phyloP scores from a whole-genome alignment of 2,113 vertebrate species.

The Ctenodactylus gundi region DNA sequence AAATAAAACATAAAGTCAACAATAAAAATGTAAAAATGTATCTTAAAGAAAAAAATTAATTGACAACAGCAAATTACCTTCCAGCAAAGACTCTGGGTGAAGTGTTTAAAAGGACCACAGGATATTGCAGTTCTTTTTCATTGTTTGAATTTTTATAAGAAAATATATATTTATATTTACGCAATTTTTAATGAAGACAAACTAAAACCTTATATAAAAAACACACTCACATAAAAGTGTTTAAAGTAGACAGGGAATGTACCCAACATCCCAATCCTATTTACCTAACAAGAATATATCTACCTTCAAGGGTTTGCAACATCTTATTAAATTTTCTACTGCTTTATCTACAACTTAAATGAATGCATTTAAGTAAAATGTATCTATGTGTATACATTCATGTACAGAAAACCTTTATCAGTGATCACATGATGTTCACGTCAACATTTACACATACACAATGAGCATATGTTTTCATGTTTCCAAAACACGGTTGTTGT shows the following conservation, averaged over 20 bases:
- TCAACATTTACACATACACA: not conserved
- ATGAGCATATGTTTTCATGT: too few relatives aligned
- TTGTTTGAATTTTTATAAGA: not conserved
- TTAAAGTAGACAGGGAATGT: not conserved
- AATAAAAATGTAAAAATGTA: not conserved
- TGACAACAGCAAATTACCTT: not conserved
- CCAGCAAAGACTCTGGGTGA: not conserved
- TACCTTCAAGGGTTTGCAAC: not conserved
- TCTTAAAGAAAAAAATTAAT: not conserved
- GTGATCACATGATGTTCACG: not conserved
- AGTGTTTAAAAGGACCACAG: not conserved
- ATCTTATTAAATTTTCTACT: not conserved
- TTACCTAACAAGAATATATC: not conserved
- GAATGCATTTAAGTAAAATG: too few relatives aligned
- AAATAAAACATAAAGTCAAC: not conserved
- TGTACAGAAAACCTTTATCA: not conserved
- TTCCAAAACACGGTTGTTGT: not conserved
- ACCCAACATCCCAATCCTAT: not conserved
- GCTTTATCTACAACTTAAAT: not conserved
- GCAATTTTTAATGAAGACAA: constrained; percentile 10
- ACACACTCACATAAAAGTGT: not conserved
- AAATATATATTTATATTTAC: not conserved
- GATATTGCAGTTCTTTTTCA: not conserved
- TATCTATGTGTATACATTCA: not conserved
- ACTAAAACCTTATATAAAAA: not conserved